Conservation (phyloP, 2,113 vertebrate species). For the Australoheros scitulus region DNA sequence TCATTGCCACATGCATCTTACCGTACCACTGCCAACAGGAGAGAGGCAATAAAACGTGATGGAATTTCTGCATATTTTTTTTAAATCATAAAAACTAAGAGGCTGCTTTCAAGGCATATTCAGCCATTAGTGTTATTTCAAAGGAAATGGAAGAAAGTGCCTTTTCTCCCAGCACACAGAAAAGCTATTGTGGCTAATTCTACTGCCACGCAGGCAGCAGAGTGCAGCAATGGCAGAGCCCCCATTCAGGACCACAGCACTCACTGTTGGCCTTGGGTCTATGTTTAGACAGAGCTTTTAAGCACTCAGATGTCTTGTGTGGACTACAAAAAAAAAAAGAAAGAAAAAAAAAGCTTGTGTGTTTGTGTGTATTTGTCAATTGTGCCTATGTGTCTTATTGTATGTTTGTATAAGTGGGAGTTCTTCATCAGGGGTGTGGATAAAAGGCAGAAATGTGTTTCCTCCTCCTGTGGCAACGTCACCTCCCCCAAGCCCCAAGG, state of each 20-base stretch:
- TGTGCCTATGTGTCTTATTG: constrained; percentile 11
- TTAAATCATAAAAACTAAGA: neutral
- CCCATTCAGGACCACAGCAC: constrained; percentile 56
- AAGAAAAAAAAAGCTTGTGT: neutral
- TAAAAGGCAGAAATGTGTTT: constrained; percentile 63
- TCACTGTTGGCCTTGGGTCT: constrained; percentile 64
- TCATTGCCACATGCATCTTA: constrained; percentile 1
- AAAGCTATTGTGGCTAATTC: constrained; percentile 37
- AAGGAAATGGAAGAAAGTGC: constrained; percentile 15
- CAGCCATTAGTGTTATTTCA: constrained; percentile 19
- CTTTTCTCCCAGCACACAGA: constrained; percentile 18
- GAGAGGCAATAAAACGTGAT: constrained; percentile 3
- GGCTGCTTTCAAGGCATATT: constrained; percentile 9
- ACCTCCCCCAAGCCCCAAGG: constrained; percentile 9
- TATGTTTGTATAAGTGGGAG: constrained; percentile 57
- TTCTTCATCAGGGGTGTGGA: constrained; percentile 53
- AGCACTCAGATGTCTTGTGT: constrained; percentile 59
- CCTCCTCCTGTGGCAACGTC: constrained; percentile 37
- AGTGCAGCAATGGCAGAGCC: constrained; percentile 26
- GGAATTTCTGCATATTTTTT: constrained; percentile 9
- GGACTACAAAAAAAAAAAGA: constrained; percentile 3
- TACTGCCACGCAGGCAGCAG: neutral
- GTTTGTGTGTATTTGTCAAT: constrained; percentile 21
- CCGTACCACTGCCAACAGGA: neutral
- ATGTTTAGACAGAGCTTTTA: constrained; percentile 70